Conservation (phyloP, 2,113 vertebrate genomes). For the Helogale parvula region DNA sequence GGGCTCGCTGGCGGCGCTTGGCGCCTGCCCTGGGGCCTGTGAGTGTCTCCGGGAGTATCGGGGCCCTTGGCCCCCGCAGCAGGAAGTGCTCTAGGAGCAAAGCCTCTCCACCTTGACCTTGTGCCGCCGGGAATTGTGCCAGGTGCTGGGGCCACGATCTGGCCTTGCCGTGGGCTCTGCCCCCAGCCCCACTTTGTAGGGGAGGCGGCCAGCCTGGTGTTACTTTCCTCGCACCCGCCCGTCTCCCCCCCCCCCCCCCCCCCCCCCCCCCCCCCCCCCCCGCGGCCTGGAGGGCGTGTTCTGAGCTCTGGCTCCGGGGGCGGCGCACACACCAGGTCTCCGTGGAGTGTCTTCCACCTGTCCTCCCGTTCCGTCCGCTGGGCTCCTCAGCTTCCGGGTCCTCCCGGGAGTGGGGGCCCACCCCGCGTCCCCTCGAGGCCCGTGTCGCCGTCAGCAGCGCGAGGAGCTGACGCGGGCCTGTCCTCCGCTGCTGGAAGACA, state of each 20-base stretch:
- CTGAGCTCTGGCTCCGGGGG: background rate
- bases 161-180: fast-evolving
- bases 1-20: fast-evolving
- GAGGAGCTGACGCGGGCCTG: background rate
- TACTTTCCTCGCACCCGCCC: background rate
- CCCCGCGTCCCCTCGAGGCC: no score
- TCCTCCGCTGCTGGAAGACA: background rate
- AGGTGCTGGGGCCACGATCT: background rate
- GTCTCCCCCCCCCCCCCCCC: fast-evolving
- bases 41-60: no score
- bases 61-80: background rate
- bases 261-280: fast-evolving
- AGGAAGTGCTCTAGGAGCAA: background rate
- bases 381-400: background rate
- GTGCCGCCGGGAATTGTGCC: no score
- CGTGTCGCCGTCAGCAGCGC: no score
- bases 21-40: background rate
- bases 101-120: background rate
- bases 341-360: fast-evolving
- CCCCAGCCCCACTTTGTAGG: background rate
- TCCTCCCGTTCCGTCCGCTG: fast-evolving
- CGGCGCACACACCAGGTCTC: fast-evolving
- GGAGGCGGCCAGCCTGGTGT: background rate
- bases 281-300: fast-evolving
- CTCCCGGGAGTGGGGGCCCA: background rate